Evolutionary conservation across 35 echinoderm and acorn worm species (phyloP), one percentile per base, ranked within the genome.

Genomic region (Ophiothrix spiculata): DNA sequence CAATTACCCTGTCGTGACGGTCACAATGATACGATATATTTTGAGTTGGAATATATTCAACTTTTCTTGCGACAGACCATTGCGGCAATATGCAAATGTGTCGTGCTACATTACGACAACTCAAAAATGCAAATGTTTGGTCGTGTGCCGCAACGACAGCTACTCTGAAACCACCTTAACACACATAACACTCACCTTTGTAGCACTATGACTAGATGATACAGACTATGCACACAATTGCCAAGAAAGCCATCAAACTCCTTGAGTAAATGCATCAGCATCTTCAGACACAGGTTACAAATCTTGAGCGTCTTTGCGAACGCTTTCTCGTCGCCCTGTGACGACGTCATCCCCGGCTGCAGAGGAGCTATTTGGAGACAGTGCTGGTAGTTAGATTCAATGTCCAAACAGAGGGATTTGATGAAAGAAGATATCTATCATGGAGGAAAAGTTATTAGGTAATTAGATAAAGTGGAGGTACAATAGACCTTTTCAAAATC

Each of bases 261-360:
- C 87, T 97, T 97, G 78, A 97, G 37, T 15, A 97, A 41, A 38
- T 97, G 94, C 31, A 93, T 38, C 77, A 97, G 85, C 94, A 97
- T 97, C 86, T 97, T 97, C 28, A 88, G 73, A 69, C 83, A 90
- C 37, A 97, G 69, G 35, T 84, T 85, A 83, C 94, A 97, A 36
- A 97, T 90, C 81, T 93, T 97, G 32, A 97, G 83, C 23, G 87
- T 93, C 84, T 86, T 83, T 38, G 91, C 81, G 45, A 93, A 97
- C 4, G 77, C 84, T 63, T 93, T 97, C 80, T 90, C 80, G 34
- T 97, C 91, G 8, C 84, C 76, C 4, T 81, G 86, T 49, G 84
- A 64, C 38, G 82, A 89, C n/a, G 86, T 37, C 37, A 39, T 54
- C 25, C 40, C 37, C 16, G 60, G 63, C 16, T 81, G 80, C 8